A percentile compares a stretch with the other conserved stretches of the same genome.
Evolutionary conservation across 64 coral and sea anemone genomes (phyloP).

Genomic region (Hydrozoanthus tunicans): DNA sequence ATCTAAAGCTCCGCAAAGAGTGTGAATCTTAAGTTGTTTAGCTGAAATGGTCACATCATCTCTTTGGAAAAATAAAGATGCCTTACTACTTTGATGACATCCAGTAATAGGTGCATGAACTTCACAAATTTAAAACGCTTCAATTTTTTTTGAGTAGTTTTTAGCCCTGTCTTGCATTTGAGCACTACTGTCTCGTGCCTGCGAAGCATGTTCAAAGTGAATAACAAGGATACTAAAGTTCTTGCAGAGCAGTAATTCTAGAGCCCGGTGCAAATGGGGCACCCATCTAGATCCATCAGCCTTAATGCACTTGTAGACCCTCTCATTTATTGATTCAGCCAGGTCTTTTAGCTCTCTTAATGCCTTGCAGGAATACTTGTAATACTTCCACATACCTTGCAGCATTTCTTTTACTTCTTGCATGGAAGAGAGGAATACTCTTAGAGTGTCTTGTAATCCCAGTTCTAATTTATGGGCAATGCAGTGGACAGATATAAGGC

Average conservation of each 20-base stretch:
- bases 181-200: slow-evolving; percentile 45
- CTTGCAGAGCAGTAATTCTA: slow-evolving; percentile 21
- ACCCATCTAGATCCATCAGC: slow-evolving; percentile 63
- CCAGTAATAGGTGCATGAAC: slow-evolving; percentile 49
- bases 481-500: slow-evolving; percentile 45
- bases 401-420: slow-evolving; percentile 38
- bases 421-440: slow-evolving; percentile 6
- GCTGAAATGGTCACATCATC: slow-evolving; percentile 4
- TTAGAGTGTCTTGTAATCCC: slow-evolving; percentile 41
- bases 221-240: slow-evolving; percentile 18
- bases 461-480: slow-evolving; percentile 60
- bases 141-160: slow-evolving; percentile 44
- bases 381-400: slow-evolving; percentile 44
- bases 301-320: slow-evolving; percentile 45
- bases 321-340: slow-evolving; percentile 27
- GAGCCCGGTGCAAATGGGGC: slow-evolving; percentile 38
- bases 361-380: slow-evolving; percentile 61
- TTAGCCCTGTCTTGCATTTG: slow-evolving; percentile 40
- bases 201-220: slow-evolving; percentile 58
- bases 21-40: slow-evolving; percentile 11
- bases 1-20: slow-evolving; percentile 19
- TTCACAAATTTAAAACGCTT: slow-evolving; percentile 49
- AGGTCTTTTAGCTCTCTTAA: slow-evolving; percentile 61
- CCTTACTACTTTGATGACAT: slow-evolving; percentile 15
- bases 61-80: slow-evolving; percentile 48